A percentile compares a stretch with the other conserved stretches of the same genome.
These are phyloP conservation scores for Lota lota DNA, from an alignment of 2,113 vertebrate genomes.

Conservation along the genomic window DNA sequence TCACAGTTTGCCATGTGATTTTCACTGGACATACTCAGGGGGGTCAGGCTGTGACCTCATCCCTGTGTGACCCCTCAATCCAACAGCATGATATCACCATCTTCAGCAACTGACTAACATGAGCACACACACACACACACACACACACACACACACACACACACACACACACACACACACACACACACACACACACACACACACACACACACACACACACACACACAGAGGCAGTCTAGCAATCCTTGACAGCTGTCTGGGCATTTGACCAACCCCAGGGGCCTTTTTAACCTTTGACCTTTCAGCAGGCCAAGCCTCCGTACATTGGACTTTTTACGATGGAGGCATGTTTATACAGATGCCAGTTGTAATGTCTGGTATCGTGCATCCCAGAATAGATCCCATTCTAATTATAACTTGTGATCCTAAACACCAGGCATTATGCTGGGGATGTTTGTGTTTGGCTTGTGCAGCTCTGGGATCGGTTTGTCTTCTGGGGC, in stretches of 20 bases:
- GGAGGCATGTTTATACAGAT: constrained; percentile 16
- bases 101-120: not conserved
- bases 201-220: constrained; percentile 1
- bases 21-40: not conserved
- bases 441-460: constrained; percentile 24
- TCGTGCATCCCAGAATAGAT: constrained; percentile 19
- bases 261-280: constrained; percentile 39
- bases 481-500: constrained; percentile 15
- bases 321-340: not conserved
- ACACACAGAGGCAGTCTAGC: constrained; percentile 6
- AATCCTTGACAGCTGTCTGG: constrained; percentile 45
- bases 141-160: constrained; percentile 13
- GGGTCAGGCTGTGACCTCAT: constrained; percentile 48
- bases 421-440: constrained; percentile 64
- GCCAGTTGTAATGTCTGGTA: constrained; percentile 36
- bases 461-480: constrained; percentile 24
- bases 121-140: not conserved
- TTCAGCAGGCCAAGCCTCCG: constrained; percentile 18
- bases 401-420: constrained; percentile 15
- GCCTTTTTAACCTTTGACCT: constrained; percentile 52
- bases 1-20: no score
- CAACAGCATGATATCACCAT: constrained; percentile 44
- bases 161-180: constrained; percentile 20
- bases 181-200: constrained; percentile 6
- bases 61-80: constrained; percentile 38